Evolutionary conservation across 92 coral and sea anemone species (phyloP).

Genomic region (Epizoanthus ramosus): DNA sequence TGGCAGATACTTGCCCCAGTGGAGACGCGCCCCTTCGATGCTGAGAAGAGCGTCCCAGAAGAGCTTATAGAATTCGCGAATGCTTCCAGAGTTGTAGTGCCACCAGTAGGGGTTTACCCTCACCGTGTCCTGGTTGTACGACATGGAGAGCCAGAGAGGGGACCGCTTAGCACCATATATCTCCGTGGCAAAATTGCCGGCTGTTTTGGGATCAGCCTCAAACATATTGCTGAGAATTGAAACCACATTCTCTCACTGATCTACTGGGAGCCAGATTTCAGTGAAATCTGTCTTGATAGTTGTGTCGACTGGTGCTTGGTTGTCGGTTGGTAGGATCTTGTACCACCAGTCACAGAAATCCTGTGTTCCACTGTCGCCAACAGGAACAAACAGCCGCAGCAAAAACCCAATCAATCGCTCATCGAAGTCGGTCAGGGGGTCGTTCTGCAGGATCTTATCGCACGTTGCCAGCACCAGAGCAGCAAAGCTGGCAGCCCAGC

Average conservation of each 20-base stretch:
- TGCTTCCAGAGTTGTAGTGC: slow-evolving; percentile 66
- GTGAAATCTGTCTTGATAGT: slow-evolving; percentile 68
- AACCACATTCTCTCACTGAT: slow-evolving; percentile 64
- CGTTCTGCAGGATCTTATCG: slow-evolving; percentile 48
- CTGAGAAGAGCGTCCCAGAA: slow-evolving; percentile 72
- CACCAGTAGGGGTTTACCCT: slow-evolving; percentile 80
- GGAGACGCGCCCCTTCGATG: slow-evolving; percentile 68
- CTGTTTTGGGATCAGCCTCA: slow-evolving; percentile 46
- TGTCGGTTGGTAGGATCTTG: slow-evolving; percentile 70
- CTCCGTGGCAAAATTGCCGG: slow-evolving; percentile 68
- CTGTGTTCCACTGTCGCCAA: not conserved
- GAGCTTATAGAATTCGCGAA: slow-evolving; percentile 53
- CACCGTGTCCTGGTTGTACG: slow-evolving; percentile 61
- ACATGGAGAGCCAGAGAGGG: slow-evolving; percentile 80
- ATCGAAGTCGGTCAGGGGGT: slow-evolving; percentile 22
- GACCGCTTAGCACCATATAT: slow-evolving; percentile 75
- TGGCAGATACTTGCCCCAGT: slow-evolving; percentile 90
- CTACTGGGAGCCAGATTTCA: slow-evolving; percentile 74
- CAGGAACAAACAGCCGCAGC: slow-evolving; percentile 46
- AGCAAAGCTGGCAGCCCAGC: slow-evolving; percentile 54
- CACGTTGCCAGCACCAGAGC: slow-evolving; percentile 54
- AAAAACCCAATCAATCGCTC: slow-evolving; percentile 39
- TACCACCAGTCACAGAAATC: slow-evolving; percentile 63
- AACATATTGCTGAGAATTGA: slow-evolving; percentile 56
- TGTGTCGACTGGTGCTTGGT: slow-evolving; percentile 59